Conservation (phyloP, 2,797 vertebrate genomes). For the Tinamus major region DNA sequence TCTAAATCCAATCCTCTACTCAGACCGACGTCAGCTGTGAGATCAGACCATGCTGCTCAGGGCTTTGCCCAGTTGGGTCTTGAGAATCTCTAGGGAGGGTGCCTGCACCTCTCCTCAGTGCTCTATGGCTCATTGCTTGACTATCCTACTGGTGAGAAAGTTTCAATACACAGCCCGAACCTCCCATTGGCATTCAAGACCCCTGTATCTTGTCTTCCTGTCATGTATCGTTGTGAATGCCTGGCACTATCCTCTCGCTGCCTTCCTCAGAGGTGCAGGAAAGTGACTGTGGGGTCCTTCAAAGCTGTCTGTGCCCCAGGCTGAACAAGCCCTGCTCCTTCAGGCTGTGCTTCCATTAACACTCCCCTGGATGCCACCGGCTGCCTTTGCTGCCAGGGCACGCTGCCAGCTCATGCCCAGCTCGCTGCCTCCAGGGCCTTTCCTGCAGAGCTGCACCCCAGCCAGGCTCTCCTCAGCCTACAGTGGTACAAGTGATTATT, state of each 20-base stretch:
- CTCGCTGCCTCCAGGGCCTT: neutral
- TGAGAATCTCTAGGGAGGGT: neutral
- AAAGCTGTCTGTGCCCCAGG: neutral
- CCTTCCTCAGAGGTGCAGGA: neutral
- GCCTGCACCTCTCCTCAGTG: neutral
- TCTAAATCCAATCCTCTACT: rapidly evolving
- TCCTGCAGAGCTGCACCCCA: neutral
- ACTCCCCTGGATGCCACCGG: neutral
- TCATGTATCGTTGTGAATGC: rapidly evolving
- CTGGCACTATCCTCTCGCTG: rapidly evolving
- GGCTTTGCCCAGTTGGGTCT: neutral
- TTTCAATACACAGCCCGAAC: neutral
- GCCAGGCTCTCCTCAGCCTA: neutral
- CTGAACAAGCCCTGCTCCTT: neutral
- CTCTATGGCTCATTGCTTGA: neutral
- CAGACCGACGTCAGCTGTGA: neutral
- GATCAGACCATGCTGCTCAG: neutral
- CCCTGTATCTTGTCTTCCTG: neutral
- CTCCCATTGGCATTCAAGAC: neutral
- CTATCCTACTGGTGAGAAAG: neutral
- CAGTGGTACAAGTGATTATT: neutral
- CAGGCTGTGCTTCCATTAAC: neutral
- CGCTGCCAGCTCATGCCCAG: neutral
- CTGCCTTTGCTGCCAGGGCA: neutral
- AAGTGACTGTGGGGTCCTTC: neutral